Evolutionary conservation across 2,113 vertebrate genomes (phyloP), one percentile per base, ranked within the genome.

Genomic region (Stegastes partitus): DNA sequence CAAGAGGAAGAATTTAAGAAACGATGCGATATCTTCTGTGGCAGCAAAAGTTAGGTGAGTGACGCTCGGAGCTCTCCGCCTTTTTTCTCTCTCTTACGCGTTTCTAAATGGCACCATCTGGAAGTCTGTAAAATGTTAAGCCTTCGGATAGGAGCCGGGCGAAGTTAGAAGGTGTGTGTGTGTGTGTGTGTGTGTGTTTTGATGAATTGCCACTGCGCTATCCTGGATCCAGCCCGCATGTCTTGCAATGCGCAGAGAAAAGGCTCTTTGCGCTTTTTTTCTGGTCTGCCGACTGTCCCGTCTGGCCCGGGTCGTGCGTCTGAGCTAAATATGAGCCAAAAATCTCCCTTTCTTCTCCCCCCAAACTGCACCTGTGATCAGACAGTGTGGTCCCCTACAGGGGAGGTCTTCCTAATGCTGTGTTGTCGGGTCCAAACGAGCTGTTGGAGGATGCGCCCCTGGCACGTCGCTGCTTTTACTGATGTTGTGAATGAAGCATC

Each of bases 31-130:
- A 93, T 98, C 96, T 74, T 98, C 97, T n/a, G 97, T 98, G 92
- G 97, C 97, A 81, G 96, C 97, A 87, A 98, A 98, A 97, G 98
- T 98, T 94, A 95, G 97, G 98, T 98, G 95, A 96, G 96, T 93
- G 72, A 61, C 23, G 16, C 31, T 25, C n/a, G 42, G 42, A 57
- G 56, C 61, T 61, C 44, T 56, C 5, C 14, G 42, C 49, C 16
- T 58, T 31, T 62, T 15, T 1, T n/a, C n/a, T n/a, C n/a, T n/a
- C n/a, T n/a, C n/a, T n/a, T 0, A 1, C 9, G 37, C 51, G 3
- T 11, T 45, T 45, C 3, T 53, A 16, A 15, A 19, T 12, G 11
- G 53, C 68, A 70, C 25, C 55, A 3, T 19, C 11, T 0, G 39
- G 34, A n/a, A 45, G 54, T 34, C 26, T n/a, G 5, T n/a, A n/a